phyloP scores from a whole-genome alignment of 2,888 invertebrate genomes.

The Homarus gammarus region DNA sequence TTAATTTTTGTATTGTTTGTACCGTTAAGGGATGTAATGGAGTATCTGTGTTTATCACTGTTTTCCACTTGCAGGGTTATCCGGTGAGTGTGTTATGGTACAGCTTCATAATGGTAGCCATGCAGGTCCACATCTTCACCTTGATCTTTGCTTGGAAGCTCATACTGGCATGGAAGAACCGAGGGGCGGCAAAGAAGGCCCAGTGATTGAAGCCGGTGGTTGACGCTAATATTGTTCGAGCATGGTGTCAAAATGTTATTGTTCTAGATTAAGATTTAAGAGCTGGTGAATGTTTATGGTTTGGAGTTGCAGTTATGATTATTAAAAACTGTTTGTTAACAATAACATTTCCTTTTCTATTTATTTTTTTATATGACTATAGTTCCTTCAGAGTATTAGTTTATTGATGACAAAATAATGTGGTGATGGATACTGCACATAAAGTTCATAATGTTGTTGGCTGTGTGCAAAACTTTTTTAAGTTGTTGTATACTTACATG shows the following conservation, averaged over 20 bases:
- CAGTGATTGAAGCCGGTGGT: constrained; percentile 9
- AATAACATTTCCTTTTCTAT: neutral
- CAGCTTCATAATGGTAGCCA: constrained; percentile 90
- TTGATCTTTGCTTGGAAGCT: constrained; percentile 91
- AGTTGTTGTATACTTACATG: neutral
- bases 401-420: neutral
- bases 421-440: too few relatives aligned
- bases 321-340: neutral
- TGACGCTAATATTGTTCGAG: neutral
- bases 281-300: too few relatives aligned
- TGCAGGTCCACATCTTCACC: constrained; percentile 93
- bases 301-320: neutral
- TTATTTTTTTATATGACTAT: neutral
- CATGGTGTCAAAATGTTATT: constrained; percentile 1
- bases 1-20: constrained; percentile 4
- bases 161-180: constrained; percentile 86
- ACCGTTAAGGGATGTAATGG: neutral
- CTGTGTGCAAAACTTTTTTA: neutral
- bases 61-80: constrained; percentile 84
- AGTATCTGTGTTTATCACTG: neutral
- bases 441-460: neutral
- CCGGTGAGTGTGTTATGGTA: constrained; percentile 96
- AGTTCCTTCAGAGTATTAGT: neutral
- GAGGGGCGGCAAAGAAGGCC: constrained; percentile 50
- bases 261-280: neutral